Percentiles rank a stretch among this genome's conserved stretches.
phyloP scores from a whole-genome alignment of 2,113 vertebrate species.

The Heterocephalus glaber region DNA sequence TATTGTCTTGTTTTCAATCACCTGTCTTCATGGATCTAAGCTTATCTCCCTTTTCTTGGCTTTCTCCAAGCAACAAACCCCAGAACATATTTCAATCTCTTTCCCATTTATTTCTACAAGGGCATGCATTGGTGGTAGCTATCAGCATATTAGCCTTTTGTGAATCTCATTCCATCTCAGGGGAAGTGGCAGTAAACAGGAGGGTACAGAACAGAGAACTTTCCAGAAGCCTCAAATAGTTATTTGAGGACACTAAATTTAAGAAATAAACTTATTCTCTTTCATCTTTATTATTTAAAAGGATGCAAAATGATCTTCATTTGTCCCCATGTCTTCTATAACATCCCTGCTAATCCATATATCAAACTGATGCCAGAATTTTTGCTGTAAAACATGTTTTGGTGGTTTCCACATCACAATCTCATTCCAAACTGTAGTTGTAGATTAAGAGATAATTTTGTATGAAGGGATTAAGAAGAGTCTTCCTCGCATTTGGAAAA shows the following conservation, averaged over 20 bases:
- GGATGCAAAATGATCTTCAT: background rate
- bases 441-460: background rate
- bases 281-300: background rate
- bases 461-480: background rate
- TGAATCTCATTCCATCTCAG: background rate
- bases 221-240: background rate
- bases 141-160: background rate
- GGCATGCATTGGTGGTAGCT: background rate
- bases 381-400: background rate
- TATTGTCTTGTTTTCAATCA: background rate
- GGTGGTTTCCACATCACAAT: background rate
- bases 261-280: background rate
- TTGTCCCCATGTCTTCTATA: background rate
- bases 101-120: slow-evolving; percentile 47
- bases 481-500: background rate
- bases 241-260: background rate
- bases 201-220: background rate
- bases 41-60: background rate
- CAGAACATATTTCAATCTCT: slow-evolving; percentile 28
- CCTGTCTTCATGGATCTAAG: background rate
- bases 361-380: background rate
- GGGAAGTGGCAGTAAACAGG: background rate
- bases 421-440: background rate
- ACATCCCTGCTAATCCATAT: background rate
- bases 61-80: background rate